Conservation (phyloP, 2,888 invertebrate genomes). For the Hemistola chrysoprasaria region DNA sequence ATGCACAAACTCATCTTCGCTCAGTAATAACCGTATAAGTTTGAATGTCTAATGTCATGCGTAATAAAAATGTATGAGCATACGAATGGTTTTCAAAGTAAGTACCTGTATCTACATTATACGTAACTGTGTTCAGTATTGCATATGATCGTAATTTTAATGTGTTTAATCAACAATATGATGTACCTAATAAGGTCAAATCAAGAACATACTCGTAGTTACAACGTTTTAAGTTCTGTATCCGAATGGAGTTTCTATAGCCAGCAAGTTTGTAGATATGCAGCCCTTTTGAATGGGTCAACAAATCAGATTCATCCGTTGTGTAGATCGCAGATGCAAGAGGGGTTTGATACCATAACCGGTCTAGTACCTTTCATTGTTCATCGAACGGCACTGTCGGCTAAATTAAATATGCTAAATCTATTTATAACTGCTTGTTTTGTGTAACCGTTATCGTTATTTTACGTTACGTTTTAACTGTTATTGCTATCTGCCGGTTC, state of each 20-base stretch:
- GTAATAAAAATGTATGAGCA: constrained; percentile 21
- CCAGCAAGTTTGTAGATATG: constrained; percentile 17
- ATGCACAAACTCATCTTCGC: constrained; percentile 16
- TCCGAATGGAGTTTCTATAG: constrained; percentile 15
- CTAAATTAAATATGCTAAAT: constrained; percentile 37
- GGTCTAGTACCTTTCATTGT: constrained; percentile 30
- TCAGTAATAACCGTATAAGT: constrained; percentile 18
- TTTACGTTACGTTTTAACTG: constrained; percentile 19
- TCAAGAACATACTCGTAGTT: constrained; percentile 5
- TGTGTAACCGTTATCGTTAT: constrained; percentile 34
- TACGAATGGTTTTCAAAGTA: constrained; percentile 12
- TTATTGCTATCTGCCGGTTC: constrained; percentile 15
- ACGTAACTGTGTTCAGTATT: background rate
- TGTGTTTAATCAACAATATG: background rate
- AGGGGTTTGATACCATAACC: constrained; percentile 22
- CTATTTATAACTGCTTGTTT: constrained; percentile 33
- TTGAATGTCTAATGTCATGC: constrained; percentile 14
- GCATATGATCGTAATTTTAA: background rate
- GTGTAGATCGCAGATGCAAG: constrained; percentile 15
- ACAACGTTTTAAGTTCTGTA: no score
- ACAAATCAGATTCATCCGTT: constrained; percentile 27
- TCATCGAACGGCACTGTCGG: constrained; percentile 32
- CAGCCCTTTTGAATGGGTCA: constrained; percentile 25
- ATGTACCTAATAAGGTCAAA: constrained; percentile 21
- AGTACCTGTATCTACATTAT: constrained; percentile 5